Base-by-base conservation (phyloP, 1,140 invertebrate genomes). In the Parapsyche elsis region DNA sequence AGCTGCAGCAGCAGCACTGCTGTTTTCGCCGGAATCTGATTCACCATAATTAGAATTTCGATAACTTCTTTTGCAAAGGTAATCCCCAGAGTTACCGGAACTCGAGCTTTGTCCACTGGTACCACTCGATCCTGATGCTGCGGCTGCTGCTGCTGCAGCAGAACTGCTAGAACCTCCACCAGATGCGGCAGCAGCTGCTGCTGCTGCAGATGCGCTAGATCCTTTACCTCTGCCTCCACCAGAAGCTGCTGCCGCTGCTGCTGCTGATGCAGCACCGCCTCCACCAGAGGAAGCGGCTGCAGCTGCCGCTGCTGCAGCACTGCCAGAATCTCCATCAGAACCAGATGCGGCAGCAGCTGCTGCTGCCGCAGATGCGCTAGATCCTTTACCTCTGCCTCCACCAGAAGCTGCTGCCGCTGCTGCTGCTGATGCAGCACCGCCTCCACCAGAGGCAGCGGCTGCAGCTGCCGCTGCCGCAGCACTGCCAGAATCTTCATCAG, bases 371-470 rank as follows among this genome's bases (percentile, higher is more conserved):
- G 7, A 61, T 64, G 53, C 44, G 10, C 49, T 57, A 24, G 21
- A 84, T 76, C 79, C 84, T 84, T 78, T 83, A 84, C 38, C 84
- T 84, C 77, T 71, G 5, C 46, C 73, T 81, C 81, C 77, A 76
- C 80, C 82, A 49, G 82, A 24, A 70, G 76, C 61, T 46, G 74
- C 59, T 26, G 82, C 78, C 24, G 75, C 79, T 71, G 81, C 80
- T 78, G 24, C 67, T 2, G 67, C 67, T 12, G 67, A 23, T 26
- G 67, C 67, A 38, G 67, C 67, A 26, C 26, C 16, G 1, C 14
- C 9, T 14, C 10, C 67, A 10, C 26, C 67, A 30, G 67, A 71
- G 30, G 12, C 67, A 14, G 26, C 23, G 10, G 67, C 67, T 4
- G 24, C 67, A 14, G 67, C 67, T 12, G 64, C 64, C 2, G 64